Evolutionary conservation across 2,797 vertebrate genomes (phyloP).

Genomic region (Halcyon chelicuti): DNA sequence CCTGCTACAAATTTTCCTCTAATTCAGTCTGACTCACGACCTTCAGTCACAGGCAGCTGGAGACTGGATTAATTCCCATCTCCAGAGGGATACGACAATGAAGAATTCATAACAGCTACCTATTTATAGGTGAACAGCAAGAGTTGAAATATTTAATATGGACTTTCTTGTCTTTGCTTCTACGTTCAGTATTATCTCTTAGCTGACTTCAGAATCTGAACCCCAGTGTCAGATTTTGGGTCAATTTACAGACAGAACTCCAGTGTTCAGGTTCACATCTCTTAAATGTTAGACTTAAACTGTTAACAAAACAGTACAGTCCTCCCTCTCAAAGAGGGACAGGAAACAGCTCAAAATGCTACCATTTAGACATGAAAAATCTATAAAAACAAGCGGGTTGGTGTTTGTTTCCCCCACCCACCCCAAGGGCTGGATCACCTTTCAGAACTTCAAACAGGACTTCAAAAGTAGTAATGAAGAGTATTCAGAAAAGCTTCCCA

Average conservation of each 20-base stretch:
- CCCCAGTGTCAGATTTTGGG: not conserved
- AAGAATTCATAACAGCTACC: conserved; percentile 43
- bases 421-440: not conserved
- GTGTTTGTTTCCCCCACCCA: not conserved
- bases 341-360: not conserved
- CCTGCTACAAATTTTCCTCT: conserved; percentile 31
- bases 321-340: not conserved
- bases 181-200: not conserved
- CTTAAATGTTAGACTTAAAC: not conserved
- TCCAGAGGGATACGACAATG: not conserved
- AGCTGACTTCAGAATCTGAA: not conserved
- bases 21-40: conserved; percentile 61
- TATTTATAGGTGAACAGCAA: conserved; percentile 55
- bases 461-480: not conserved
- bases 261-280: not conserved
- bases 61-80: conserved; percentile 57
- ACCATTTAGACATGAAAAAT: not conserved
- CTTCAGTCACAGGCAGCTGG: conserved; percentile 57
- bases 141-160: not conserved
- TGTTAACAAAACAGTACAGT: not conserved
- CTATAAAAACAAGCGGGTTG: not conserved
- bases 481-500: not conserved
- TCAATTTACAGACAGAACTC: not conserved
- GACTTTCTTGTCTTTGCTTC: not conserved
- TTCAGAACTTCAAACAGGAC: not conserved